Evolutionary conservation across 2,113 vertebrate genomes (phyloP), one percentile per base, ranked within the genome.

Genomic region (Delphinus delphis): DNA sequence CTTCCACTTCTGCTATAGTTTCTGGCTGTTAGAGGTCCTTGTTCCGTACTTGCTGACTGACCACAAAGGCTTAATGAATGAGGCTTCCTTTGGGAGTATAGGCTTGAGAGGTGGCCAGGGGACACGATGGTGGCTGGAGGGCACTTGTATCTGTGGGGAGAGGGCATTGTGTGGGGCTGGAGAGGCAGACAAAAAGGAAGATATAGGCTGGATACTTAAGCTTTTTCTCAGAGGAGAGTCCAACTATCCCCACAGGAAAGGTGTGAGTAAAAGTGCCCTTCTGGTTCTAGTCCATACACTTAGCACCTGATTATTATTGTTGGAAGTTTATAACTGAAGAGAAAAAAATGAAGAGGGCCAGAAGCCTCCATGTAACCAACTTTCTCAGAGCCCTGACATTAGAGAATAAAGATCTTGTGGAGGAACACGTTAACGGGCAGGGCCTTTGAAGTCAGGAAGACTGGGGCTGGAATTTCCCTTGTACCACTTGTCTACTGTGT

Each of bases 361-460:
- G 53, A 55, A 55, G 2, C 26, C 4, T 81, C 70, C 13, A 21
- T 82, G 25, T 55, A 26, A 58, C 15, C 38, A 17, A 28, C 9
- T 47, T 17, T 60, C 14, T 62, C 20, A 5, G n/a, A 68, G 36
- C 44, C 74, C n/a, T 82, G 58, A 23, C 4, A 5, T 28, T 25
- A 41, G 60, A 81, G 44, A 31, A 31, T 3, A 58, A 77, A 70
- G 83, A 58, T 58, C 1, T 77, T 31, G 14, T 76, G 26, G 60
- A 83, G 10, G 8, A 58, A 44, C 36, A 9, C 17, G 2, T 44
- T 44, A 90, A 95, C n/a, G 89, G 97, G 53, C 80, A 50, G n/a
- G 89, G 13, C 53, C 44, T 90, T 63, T 58, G 28, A 63, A 96
- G 88, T 81, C 90, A 90, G 87, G 94, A 76, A 97, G 44, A 96